These are phyloP conservation scores for Aplodontia rufa DNA, from an alignment of 2,113 vertebrate species.

Conservation along the genomic window DNA sequence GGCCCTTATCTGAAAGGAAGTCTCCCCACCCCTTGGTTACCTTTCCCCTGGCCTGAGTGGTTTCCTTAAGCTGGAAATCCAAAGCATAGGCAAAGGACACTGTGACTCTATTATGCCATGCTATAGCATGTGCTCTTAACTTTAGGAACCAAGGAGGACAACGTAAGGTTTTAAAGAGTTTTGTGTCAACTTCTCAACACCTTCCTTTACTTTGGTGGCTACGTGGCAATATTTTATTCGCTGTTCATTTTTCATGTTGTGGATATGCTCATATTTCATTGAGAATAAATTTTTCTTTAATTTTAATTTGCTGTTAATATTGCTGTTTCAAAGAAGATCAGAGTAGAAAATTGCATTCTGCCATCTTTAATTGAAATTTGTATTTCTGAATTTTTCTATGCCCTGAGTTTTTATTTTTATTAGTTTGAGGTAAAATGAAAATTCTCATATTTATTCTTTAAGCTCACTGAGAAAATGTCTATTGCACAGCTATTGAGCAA, in stretches of 20 bases:
- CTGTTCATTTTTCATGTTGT: not conserved
- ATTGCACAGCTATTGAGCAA: not conserved
- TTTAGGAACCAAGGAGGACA: not conserved
- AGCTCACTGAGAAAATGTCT: not conserved
- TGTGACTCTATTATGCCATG: not conserved
- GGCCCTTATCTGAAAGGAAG: not conserved
- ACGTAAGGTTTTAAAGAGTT: not conserved
- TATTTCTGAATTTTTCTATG: constrained; percentile 28
- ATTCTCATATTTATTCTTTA: constrained; percentile 29
- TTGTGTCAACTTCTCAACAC: not conserved
- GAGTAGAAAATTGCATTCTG: constrained; percentile 1
- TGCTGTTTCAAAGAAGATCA: not conserved
- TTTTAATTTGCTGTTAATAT: constrained; percentile 49
- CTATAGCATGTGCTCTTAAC: not conserved
- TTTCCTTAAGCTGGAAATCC: not conserved
- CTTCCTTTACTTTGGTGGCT: not conserved
- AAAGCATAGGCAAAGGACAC: not conserved
- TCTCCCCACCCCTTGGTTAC: not conserved
- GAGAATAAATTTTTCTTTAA: not conserved
- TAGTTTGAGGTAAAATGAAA: constrained; percentile 40
- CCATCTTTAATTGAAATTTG: constrained; percentile 9
- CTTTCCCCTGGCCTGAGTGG: accelerated
- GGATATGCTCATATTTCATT: not conserved
- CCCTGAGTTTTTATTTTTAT: constrained; percentile 3
- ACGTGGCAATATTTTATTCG: not conserved